Conservation (phyloP, 2,888 invertebrate genomes). For the Orthosia gracilis region DNA sequence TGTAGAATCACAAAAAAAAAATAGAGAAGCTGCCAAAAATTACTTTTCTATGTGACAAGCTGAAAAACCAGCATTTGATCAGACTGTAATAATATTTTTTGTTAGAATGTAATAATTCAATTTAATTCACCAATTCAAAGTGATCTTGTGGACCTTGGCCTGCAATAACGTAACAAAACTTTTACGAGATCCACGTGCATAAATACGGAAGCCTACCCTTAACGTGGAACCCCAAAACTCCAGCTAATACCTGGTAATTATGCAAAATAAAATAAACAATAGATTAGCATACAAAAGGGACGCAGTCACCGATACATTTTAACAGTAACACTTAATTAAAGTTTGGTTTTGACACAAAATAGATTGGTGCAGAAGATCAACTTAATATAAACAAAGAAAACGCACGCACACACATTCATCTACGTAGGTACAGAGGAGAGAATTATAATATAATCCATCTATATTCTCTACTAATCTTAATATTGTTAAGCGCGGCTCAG, state of each 20-base stretch:
- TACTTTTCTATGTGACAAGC: neutral
- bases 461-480: too few species aligned
- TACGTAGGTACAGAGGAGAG: too few species aligned
- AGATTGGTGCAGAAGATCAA: neutral
- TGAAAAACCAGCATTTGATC: neutral
- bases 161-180: neutral
- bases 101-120: too few species aligned
- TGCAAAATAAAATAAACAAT: conserved; percentile 46
- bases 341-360: neutral
- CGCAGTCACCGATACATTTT: conserved; percentile 45
- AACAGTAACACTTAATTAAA: conserved; percentile 51
- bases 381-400: neutral
- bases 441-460: too few species aligned
- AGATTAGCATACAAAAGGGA: conserved; percentile 56
- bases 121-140: neutral
- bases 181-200: neutral
- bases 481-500: too few species aligned
- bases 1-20: neutral
- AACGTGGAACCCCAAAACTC: conserved; percentile 20
- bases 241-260: conserved; percentile 26
- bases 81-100: too few species aligned
- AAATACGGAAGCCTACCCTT: neutral
- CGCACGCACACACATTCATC: neutral
- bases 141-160: neutral
- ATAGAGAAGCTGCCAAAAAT: neutral